A percentile compares a stretch with the other conserved stretches of the same genome.
Evolutionary conservation across 2,888 invertebrate genomes (phyloP).

Genomic region (Eupeodes latifasciatus): DNA sequence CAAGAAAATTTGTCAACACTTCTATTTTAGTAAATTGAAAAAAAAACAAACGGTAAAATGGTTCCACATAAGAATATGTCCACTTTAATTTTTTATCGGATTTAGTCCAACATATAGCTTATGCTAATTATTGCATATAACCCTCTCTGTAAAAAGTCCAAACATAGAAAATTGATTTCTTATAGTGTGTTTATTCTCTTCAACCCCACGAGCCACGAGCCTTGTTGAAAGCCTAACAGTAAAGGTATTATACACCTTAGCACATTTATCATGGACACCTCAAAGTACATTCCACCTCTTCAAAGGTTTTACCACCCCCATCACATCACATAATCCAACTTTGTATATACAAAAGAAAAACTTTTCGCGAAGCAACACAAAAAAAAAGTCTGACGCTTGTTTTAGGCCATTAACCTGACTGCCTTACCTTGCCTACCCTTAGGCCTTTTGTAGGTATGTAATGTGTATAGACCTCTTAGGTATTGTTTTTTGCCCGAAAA

Average conservation of each 20-base stretch:
- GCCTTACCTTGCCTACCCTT: slow-evolving; percentile 21
- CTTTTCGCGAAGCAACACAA: slow-evolving; percentile 34
- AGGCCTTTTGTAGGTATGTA: background rate
- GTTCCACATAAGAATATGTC: too few relatives aligned
- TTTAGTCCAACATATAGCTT: slow-evolving; percentile 14
- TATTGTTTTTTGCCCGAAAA: slow-evolving; percentile 43
- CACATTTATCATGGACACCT: slow-evolving; percentile 44
- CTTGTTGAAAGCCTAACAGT: background rate
- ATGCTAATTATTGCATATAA: slow-evolving; percentile 42
- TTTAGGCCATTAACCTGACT: slow-evolving; percentile 68
- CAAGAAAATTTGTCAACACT: too few relatives aligned
- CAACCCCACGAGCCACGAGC: background rate
- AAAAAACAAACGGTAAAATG: too few relatives aligned
- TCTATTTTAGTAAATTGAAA: too few relatives aligned
- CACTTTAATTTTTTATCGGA: background rate
- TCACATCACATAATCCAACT: background rate
- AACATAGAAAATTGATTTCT: slow-evolving; percentile 65
- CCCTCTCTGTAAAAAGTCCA: slow-evolving; percentile 28
- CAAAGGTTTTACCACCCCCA: background rate
- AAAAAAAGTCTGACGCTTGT: slow-evolving; percentile 54
- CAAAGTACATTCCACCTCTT: slow-evolving; percentile 6
- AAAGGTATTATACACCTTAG: background rate
- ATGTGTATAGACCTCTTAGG: too few relatives aligned
- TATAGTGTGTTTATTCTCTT: slow-evolving; percentile 30
- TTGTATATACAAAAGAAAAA: slow-evolving; percentile 26